phyloP scores from a whole-genome alignment of 1,140 invertebrate species.

The Zaprionus ornatus region DNA sequence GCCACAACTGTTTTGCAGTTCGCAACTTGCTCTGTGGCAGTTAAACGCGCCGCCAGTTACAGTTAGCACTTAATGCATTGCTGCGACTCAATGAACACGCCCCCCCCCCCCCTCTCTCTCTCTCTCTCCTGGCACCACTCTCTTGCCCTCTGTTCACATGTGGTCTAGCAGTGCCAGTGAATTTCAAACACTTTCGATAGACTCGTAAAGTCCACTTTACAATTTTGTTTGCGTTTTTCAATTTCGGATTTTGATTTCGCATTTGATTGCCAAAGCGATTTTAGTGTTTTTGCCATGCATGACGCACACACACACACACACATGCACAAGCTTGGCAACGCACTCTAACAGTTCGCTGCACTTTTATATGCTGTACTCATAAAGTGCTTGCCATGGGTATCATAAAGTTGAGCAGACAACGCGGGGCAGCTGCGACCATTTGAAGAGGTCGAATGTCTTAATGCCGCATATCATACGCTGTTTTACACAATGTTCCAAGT shows the following conservation, averaged over 20 bases:
- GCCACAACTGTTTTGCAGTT: conserved; percentile 18
- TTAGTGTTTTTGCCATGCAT: conserved; percentile 40
- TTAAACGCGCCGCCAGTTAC: conserved; percentile 27
- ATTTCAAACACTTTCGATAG: conserved; percentile 70
- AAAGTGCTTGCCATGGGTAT: conserved; percentile 17
- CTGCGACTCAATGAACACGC: conserved; percentile 34
- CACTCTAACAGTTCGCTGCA: conserved; percentile 12
- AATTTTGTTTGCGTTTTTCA: conserved; percentile 79
- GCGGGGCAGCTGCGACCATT: neutral
- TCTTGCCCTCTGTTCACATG: neutral
- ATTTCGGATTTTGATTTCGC: conserved; percentile 78
- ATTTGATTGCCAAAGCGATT: conserved; percentile 75
- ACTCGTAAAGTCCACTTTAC: conserved; percentile 65
- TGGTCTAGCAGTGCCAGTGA: conserved; percentile 19
- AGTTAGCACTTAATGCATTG: conserved; percentile 69
- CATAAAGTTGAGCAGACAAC: neutral
- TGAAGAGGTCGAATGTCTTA: neutral
- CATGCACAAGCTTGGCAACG: neutral
- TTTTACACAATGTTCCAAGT: neutral
- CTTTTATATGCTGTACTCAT: conserved; percentile 32
- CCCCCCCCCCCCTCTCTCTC: neutral
- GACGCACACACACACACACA: conserved; percentile 1
- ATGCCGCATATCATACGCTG: neutral
- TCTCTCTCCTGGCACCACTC: too few species aligned
- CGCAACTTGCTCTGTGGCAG: conserved; percentile 48